Base-by-base conservation (phyloP, 2,113 vertebrate species). In the Silurus asotus region DNA sequence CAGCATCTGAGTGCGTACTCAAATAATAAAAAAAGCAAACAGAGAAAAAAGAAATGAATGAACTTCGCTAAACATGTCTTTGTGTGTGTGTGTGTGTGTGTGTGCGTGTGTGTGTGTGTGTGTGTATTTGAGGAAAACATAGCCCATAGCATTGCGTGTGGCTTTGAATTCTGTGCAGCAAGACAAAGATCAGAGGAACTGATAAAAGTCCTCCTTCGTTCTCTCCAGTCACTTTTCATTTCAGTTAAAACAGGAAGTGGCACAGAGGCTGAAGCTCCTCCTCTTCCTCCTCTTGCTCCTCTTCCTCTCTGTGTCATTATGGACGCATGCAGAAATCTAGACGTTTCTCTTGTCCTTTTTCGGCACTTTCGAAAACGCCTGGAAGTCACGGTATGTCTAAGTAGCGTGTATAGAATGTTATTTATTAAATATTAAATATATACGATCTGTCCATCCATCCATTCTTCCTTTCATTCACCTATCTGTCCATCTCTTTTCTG, bases 81-180 rank as follows among this genome's bases (percentile, higher is more conserved):
- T n/a, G 69, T 65, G 28, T 67, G 69, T 55, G 76, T 78, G 84
- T 62, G 69, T 28, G 72, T 70, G 56, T 87, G 67, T 84, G 84
- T 88, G 84, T 28, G 75, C n/a, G 58, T 62, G 79, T 88, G 74
- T 85, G 86, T 88, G 84, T 79, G 85, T 87, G 91, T 88, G 89
- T 25, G 88, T 88, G 85, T 65, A 89, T 89, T n/a, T 14, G 81
- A 84, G 75, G 86, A 91, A 90, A 91, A 89, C 85, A 84, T 88
- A 92, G 89, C 89, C 89, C 88, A 90, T 92, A 91, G 86, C 83
- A 85, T 69, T 55, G 81, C 59, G 67, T 90, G 86, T 84, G 84
- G 90, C 88, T 87, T 86, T 89, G 81, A 85, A 84, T 87, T 77
- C 86, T 87, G 86, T 89, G 84, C 86, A 86, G 88, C 89, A 86